A percentile compares a stretch with the other conserved stretches of the same genome.
These are phyloP conservation scores for Fringilla coelebs DNA, from an alignment of 2,797 vertebrate genomes.

Conservation along the genomic window DNA sequence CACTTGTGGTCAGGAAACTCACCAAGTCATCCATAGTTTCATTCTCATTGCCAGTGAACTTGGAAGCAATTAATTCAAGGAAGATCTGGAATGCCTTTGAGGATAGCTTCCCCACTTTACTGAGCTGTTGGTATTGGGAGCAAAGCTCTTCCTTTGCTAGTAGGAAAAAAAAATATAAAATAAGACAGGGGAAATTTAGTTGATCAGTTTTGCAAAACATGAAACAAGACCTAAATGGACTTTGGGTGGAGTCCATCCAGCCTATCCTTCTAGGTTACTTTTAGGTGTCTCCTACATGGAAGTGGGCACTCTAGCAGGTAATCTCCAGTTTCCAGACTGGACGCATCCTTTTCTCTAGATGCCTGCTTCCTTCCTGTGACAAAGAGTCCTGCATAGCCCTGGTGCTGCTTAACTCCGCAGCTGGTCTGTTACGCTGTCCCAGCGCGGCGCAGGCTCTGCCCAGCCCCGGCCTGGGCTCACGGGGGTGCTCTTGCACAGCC, in stretches of 20 bases:
- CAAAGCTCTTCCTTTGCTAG: conserved; percentile 70
- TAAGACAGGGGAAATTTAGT: not conserved
- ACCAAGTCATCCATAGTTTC: conserved; percentile 66
- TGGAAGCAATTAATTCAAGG: conserved; percentile 66
- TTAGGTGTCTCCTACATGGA: not conserved
- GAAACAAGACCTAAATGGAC: not conserved
- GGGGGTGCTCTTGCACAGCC: conserved; percentile 57
- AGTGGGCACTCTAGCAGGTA: not conserved
- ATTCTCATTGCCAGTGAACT: conserved; percentile 61
- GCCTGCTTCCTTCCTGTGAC: not conserved
- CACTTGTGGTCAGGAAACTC: conserved; percentile 64
- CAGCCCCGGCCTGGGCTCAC: not conserved
- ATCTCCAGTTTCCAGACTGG: not conserved
- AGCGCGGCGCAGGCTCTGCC: not conserved
- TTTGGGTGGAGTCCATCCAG: not conserved
- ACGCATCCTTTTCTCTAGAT: not conserved
- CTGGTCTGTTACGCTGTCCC: accelerated
- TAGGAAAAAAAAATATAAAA: not conserved
- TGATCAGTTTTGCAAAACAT: not conserved
- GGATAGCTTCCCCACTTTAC: conserved; percentile 55
- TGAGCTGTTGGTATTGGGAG: conserved; percentile 43
- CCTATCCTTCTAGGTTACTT: not conserved
- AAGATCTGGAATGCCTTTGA: conserved; percentile 71
- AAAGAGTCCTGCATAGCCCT: not conserved
- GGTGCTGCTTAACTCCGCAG: not conserved